These are phyloP conservation scores for Microplitis manilae DNA, from an alignment of 2,888 invertebrate species.

Conservation along the genomic window DNA sequence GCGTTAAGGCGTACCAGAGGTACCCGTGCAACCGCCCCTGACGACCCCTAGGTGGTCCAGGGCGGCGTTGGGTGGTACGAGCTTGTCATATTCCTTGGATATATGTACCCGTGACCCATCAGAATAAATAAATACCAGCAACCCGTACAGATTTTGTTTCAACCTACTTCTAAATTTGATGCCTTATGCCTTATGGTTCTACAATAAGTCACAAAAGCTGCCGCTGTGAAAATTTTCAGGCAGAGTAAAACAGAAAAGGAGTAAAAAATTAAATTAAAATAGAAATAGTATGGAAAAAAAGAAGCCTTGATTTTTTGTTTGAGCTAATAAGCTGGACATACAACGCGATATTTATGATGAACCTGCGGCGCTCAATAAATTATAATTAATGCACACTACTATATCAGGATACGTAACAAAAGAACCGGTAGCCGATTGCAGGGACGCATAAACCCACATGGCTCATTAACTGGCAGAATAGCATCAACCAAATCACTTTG, in stretches of 20 bases:
- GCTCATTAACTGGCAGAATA: slow-evolving; percentile 60
- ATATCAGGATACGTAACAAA: slow-evolving; percentile 45
- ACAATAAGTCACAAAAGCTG: background rate
- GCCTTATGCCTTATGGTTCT: background rate
- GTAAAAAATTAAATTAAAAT: slow-evolving; percentile 9
- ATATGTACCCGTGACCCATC: slow-evolving; percentile 9
- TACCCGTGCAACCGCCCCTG: slow-evolving; percentile 66
- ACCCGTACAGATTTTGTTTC: background rate
- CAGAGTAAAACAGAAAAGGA: background rate
- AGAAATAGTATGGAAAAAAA: background rate
- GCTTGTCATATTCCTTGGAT: slow-evolving; percentile 45
- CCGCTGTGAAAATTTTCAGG: slow-evolving; percentile 15
- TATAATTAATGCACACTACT: slow-evolving; percentile 53
- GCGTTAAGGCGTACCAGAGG: slow-evolving; percentile 62
- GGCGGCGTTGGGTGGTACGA: slow-evolving; percentile 69
- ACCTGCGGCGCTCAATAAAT: slow-evolving; percentile 54
- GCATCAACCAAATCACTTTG: slow-evolving; percentile 51
- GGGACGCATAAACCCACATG: slow-evolving; percentile 62
- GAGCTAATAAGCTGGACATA: background rate
- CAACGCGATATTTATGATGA: slow-evolving; percentile 9
- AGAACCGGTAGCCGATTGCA: slow-evolving; percentile 58
- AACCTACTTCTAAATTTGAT: slow-evolving; percentile 7
- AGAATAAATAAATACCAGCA: background rate
- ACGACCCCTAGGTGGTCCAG: slow-evolving; percentile 71
- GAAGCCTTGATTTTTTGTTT: background rate